Evolutionary conservation across 2,797 vertebrate species (phyloP).

Genomic region (Knipowitschia caucasica): DNA sequence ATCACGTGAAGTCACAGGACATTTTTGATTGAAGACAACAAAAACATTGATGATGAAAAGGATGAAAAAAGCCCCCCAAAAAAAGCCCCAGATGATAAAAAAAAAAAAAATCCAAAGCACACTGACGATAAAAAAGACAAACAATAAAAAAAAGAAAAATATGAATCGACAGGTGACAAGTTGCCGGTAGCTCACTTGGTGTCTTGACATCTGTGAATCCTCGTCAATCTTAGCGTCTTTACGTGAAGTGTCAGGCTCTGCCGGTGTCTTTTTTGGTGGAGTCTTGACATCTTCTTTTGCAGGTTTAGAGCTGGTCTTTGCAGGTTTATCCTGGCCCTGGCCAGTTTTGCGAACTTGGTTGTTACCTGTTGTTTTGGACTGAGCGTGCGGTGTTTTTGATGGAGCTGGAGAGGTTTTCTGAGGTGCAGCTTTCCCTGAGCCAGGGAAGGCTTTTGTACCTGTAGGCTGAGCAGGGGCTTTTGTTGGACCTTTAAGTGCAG

Average conservation of each 20-base stretch:
- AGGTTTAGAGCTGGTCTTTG: constrained; percentile 69
- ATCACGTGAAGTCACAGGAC: constrained; percentile 52
- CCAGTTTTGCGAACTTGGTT: constrained; percentile 73
- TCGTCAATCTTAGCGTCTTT: constrained; percentile 77
- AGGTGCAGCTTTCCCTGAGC: constrained; percentile 56
- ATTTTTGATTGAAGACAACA: constrained; percentile 47
- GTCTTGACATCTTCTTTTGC: constrained; percentile 77
- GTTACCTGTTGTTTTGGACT: constrained; percentile 74
- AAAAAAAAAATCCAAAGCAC: constrained; percentile 1
- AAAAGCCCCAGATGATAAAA: background rate
- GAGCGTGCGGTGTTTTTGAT: constrained; percentile 65
- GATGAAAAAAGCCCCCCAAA: constrained; percentile 1
- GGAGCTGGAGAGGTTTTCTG: constrained; percentile 62
- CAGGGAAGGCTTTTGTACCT: constrained; percentile 48
- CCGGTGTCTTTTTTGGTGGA: constrained; percentile 71
- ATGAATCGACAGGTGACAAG: constrained; percentile 49
- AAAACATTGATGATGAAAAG: constrained; percentile 9
- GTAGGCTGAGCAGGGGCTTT: constrained; percentile 60
- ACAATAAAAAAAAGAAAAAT: constrained; percentile 35
- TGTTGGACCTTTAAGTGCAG: constrained; percentile 57
- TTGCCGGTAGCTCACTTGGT: constrained; percentile 87
- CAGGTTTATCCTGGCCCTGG: constrained; percentile 75
- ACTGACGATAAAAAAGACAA: constrained; percentile 6
- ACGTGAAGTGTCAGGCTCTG: constrained; percentile 67
- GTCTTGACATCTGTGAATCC: constrained; percentile 81